Base-by-base conservation (phyloP, 2,888 invertebrate genomes). In the Polia nebulosa region DNA sequence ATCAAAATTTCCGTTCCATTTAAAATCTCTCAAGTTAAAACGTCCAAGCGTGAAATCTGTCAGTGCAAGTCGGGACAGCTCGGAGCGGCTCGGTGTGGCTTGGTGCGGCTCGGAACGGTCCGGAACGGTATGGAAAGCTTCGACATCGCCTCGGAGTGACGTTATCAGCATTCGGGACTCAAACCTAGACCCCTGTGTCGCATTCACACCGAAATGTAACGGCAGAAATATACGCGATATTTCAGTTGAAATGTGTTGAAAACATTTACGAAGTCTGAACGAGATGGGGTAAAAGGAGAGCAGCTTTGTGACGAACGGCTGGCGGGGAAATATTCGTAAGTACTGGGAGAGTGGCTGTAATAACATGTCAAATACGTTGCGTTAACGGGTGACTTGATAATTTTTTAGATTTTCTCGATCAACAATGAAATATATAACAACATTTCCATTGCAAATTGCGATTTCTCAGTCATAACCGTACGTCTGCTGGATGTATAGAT, bases 161-260 rank as follows among this genome's bases (percentile, higher is more conserved):
- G 57, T 84, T 82, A 82, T 84, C 82, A 74, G 72, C 64, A 55
- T 84, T 80, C 72, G 63, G 53, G 51, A 68, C 60, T 69, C 83
- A 63, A 73, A 73, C 68, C 70, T 68, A 68, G 71, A 69, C 49
- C 71, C 53, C 52, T 45, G 47, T 45, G 70, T 71, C 36, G 63
- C 53, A 53, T 53, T 64, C 55, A 17, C 52, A 60, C 52, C 68
- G 70, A 79, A 75, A 71, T 69, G 64, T 72, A 55, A 5, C 22
- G 32, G 49, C 51, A 52, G 69, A 60, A 82, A 75, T 72, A 68
- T 68, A 72, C 51, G 44, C 32, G 36, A 76, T 72, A 76, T 78
- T 73, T 71, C 51, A 41, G 32, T 52, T 36, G 51, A 57, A 74
- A 83, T 60, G 52, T 60, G 62, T 67, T 56, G 70, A 70, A 65